Base-by-base conservation (phyloP, 2,888 invertebrate genomes). In the Eupelmus urozonus region DNA sequence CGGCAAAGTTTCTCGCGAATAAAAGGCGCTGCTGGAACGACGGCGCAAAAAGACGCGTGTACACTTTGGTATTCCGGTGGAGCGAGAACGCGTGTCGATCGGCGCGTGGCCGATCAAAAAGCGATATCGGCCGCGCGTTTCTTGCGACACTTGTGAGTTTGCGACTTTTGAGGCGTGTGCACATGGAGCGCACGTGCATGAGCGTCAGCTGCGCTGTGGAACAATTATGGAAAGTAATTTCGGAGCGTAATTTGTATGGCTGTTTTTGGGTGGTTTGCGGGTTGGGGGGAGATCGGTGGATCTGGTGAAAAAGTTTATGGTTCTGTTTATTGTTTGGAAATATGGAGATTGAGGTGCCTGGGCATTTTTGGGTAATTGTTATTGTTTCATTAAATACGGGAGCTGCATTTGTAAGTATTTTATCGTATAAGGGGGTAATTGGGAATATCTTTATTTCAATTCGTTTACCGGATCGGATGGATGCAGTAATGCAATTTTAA, bases 181-280 rank as follows among this genome's bases (percentile, higher is more conserved):
- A 53, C 16, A 53, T 3, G 16, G 53, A 4, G 20, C 20, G 29
- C 34, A 9, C 16, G 40, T 34, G 29, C n/a, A 42, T 62, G 25
- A 13, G 49, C 45, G 59, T 74, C 66, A 66, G 75, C 34, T 29
- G 27, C 62, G 11, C 7, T 40, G n/a, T 40, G 20, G 62, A 60
- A 76, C 69, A 69, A 76, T 63, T 76, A 70, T 76, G 63, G 53
- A 69, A 76, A 70, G 76, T 55, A 29, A 67, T 75, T 67, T 40
- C 60, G 23, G 57, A 16, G 45, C 13, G 65, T 27, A 55, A 71
- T 62, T 71, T 72, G 42, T 29, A 25, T 20, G 18, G 29, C 29
- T 45, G 9, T 34, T 34, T 34, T 34, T 34, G 34, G 34, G 34
- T 45, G 63, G 55, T 55, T 9, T 7, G 18, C 0, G 2, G 45